A percentile compares a stretch with the other conserved stretches of the same genome.
phyloP scores from a whole-genome alignment of 2,888 invertebrate genomes.

The Ormyrus pomaceus region DNA sequence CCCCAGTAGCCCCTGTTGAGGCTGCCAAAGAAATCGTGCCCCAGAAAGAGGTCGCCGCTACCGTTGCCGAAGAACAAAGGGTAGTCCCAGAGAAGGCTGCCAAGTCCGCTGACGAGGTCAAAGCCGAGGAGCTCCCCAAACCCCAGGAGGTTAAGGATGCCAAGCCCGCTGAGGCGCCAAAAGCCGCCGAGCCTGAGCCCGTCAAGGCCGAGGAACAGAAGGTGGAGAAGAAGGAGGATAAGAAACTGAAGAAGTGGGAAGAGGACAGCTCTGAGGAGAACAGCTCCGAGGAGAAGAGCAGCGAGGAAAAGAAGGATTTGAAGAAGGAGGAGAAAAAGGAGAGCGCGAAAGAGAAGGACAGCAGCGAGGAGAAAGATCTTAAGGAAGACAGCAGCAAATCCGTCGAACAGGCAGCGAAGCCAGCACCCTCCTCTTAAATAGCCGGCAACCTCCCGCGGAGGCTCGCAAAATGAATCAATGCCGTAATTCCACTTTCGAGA shows the following conservation, averaged over 20 bases:
- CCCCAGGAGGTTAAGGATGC: constrained; percentile 68
- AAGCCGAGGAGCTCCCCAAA: constrained; percentile 71
- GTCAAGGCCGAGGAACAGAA: constrained; percentile 55
- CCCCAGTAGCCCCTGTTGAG: constrained; percentile 34
- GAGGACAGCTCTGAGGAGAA: constrained; percentile 39
- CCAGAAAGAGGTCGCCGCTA: constrained; percentile 54
- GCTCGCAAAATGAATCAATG: constrained; percentile 54
- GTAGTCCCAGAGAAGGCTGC: constrained; percentile 57
- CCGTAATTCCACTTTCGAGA: constrained; percentile 60
- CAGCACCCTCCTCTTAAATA: constrained; percentile 62
- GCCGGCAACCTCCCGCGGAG: constrained; percentile 55
- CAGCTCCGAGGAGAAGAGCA: constrained; percentile 61
- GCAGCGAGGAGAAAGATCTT: constrained; percentile 55
- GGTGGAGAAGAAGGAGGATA: constrained; percentile 28
- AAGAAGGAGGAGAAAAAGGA: constrained; percentile 56
- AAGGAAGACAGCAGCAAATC: constrained; percentile 58
- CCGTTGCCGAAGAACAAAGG: constrained; percentile 43
- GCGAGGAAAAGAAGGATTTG: constrained; percentile 55
- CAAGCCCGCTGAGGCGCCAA: constrained; percentile 53
- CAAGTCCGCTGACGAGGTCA: constrained; percentile 67
- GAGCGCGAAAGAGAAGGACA: constrained; percentile 55
- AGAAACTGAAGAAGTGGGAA: background rate
- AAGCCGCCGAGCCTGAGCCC: constrained; percentile 5
- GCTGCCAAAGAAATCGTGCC: background rate
- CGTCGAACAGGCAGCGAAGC: constrained; percentile 57